Base-by-base conservation (phyloP, 2,888 invertebrate genomes). In the Leucophenga maculata region DNA sequence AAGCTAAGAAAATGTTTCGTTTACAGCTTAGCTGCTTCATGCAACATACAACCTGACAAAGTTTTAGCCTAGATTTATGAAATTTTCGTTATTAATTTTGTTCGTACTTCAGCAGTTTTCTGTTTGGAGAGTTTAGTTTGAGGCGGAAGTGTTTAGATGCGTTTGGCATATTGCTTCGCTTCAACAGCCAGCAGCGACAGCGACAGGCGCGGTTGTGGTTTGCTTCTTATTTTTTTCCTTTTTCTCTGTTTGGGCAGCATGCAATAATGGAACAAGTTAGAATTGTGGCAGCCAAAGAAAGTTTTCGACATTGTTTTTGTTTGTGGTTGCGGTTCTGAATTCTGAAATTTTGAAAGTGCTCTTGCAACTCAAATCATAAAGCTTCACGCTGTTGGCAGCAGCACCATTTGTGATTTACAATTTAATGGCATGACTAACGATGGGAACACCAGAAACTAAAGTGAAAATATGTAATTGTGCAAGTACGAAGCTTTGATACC, bases 11-110 rank as follows among this genome's bases (percentile, higher is more conserved):
- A 39, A 39, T 39, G 39, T 39, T 39, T 1, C 39, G 39, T 39
- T 39, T 39, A 39, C 39, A 39, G 39, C 39, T 39, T 39, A 39
- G 39, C 39, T 11, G 39, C 8, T 39, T 39, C 11, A 3, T 26
- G 3, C 8, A 39, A 39, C 39, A 39, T 39, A 11, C 39, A 39
- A 11, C 39, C 16, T n/a, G 52, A 11, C 39, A 48, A 48, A 64
- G 46, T 64, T 64, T 64, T 46, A 46, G 62, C 26, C 18, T 14
- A 48, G 62, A 64, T 64, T 64, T 64, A 64, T 64, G 62, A 64
- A 48, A 46, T 48, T 60, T 64, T 26, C 48, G 46, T 46, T 64
- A 48, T 64, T 64, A 64, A 48, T 64, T 64, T 64, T 48, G n/a
- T 18, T 9, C 9, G 39, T 39, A 26, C 26, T 39, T 8, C 39